A percentile compares a stretch with the other conserved stretches of the same genome.
Evolutionary conservation across 2,797 vertebrate species (phyloP).

Genomic region (Echiichthys vipera): DNA sequence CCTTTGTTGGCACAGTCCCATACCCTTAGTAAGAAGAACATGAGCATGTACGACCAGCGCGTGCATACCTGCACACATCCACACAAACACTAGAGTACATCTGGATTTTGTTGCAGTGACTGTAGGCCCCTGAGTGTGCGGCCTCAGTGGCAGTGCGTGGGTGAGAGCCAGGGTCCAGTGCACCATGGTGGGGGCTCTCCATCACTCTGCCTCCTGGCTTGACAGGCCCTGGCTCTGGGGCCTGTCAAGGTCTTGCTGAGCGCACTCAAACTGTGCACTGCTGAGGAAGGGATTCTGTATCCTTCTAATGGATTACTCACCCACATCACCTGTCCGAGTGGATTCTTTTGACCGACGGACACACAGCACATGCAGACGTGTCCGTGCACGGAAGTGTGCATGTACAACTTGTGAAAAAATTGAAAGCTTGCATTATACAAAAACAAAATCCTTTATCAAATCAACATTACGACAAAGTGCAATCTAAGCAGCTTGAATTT

Average conservation of each 20-base stretch:
- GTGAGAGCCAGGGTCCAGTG: constrained; percentile 82
- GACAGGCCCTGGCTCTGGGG: constrained; percentile 84
- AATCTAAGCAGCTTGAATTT: background rate
- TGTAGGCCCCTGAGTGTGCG: constrained; percentile 74
- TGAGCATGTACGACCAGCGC: constrained; percentile 33
- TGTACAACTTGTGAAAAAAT: constrained; percentile 22
- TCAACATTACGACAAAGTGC: background rate
- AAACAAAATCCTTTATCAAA: constrained; percentile 2
- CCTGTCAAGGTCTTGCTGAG: constrained; percentile 79
- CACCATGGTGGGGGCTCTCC: constrained; percentile 85
- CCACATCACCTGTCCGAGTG: constrained; percentile 84
- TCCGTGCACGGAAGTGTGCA: background rate
- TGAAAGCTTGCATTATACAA: background rate
- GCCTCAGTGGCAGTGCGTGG: constrained; percentile 79
- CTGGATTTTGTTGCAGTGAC: constrained; percentile 83
- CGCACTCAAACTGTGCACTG: constrained; percentile 78
- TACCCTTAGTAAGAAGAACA: constrained; percentile 67
- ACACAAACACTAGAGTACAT: constrained; percentile 71
- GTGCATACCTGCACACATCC: constrained; percentile 57
- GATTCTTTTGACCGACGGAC: constrained; percentile 82
- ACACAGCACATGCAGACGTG: constrained; percentile 42
- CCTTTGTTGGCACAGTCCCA: constrained; percentile 67
- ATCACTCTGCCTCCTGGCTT: constrained; percentile 85
- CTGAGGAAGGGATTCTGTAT: constrained; percentile 84
- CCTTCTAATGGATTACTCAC: constrained; percentile 86